phyloP scores from a whole-genome alignment of 2,888 invertebrate species.

The Rhagophthalmus giganteus region DNA sequence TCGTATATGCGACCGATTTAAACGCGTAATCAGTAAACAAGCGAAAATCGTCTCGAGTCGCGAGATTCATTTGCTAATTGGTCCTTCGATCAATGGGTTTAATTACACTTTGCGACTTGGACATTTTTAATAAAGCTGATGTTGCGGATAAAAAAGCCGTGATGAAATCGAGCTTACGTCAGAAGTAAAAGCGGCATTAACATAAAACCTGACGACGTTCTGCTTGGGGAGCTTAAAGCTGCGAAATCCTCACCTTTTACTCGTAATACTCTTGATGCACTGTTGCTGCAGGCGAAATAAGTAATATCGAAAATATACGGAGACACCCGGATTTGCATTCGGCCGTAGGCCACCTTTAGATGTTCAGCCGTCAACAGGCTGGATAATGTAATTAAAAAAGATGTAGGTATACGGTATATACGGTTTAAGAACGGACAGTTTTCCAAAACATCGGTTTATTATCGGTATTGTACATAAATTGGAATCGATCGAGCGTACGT shows the following conservation, averaged over 20 bases:
- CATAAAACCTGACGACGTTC: constrained; percentile 30
- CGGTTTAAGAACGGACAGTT: too few relatives aligned
- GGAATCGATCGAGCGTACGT: constrained; percentile 27
- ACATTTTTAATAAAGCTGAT: too few relatives aligned
- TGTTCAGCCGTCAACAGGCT: constrained; percentile 9
- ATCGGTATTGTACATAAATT: too few relatives aligned
- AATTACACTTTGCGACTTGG: too few relatives aligned
- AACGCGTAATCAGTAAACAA: too few relatives aligned
- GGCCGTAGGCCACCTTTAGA: constrained; percentile 12
- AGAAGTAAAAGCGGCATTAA: constrained; percentile 31
- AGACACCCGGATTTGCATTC: constrained; percentile 21
- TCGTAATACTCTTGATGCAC: constrained; percentile 37
- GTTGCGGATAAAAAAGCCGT: constrained; percentile 20
- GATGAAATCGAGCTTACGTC: background rate
- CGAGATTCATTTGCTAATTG: too few relatives aligned
- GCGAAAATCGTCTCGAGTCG: too few relatives aligned
- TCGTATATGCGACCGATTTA: too few relatives aligned
- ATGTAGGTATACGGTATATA: constrained; percentile 1
- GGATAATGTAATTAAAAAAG: constrained; percentile 12
- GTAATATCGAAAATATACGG: constrained; percentile 34
- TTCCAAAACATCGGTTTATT: too few relatives aligned
- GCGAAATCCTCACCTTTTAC: constrained; percentile 36
- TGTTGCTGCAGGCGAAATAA: constrained; percentile 33
- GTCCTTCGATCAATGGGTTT: too few relatives aligned
- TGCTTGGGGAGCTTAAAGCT: constrained; percentile 34